A percentile compares a stretch with the other conserved stretches of the same genome.
Evolutionary conservation across 2,888 invertebrate species (phyloP).

Genomic region (Lymantria monacha): DNA sequence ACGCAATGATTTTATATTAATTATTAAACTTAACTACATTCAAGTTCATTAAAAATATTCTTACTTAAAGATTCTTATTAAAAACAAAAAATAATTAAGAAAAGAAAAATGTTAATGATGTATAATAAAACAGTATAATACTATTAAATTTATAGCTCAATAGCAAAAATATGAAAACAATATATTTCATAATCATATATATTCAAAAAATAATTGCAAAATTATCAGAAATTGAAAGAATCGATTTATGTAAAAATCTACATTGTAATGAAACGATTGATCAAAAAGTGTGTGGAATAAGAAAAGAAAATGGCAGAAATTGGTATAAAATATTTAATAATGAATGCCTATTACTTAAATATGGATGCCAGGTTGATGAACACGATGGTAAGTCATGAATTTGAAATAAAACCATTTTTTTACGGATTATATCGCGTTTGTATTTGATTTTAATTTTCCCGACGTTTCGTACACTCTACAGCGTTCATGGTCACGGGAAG

Average conservation of each 20-base stretch:
- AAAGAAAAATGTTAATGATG: no score
- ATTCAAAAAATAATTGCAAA: slow-evolving; percentile 11
- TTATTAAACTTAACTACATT: no score
- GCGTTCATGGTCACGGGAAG: no score
- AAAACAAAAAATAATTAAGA: no score
- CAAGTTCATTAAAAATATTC: no score
- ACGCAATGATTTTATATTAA: background rate
- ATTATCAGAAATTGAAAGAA: slow-evolving; percentile 25
- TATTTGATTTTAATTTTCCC: no score
- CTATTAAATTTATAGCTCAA: no score
- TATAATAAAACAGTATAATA: background rate
- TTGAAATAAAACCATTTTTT: no score
- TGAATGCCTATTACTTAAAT: slow-evolving; percentile 55
- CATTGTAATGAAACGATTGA: slow-evolving; percentile 33
- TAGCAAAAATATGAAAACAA: background rate
- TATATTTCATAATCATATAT: slow-evolving; percentile 9
- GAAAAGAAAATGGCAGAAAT: slow-evolving; percentile 38
- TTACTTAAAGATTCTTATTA: no score
- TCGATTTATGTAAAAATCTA: slow-evolving; percentile 45
- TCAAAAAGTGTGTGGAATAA: slow-evolving; percentile 51
- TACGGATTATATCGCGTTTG: no score
- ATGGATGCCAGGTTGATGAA: slow-evolving; percentile 50
- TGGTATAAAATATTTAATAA: slow-evolving; percentile 51
- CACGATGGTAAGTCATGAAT: slow-evolving; percentile 36
- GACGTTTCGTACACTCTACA: no score